Percentiles rank a stretch among this genome's conserved stretches.
phyloP scores from a whole-genome alignment of 2,797 vertebrate species.

The Gephyroberyx darwinii region DNA sequence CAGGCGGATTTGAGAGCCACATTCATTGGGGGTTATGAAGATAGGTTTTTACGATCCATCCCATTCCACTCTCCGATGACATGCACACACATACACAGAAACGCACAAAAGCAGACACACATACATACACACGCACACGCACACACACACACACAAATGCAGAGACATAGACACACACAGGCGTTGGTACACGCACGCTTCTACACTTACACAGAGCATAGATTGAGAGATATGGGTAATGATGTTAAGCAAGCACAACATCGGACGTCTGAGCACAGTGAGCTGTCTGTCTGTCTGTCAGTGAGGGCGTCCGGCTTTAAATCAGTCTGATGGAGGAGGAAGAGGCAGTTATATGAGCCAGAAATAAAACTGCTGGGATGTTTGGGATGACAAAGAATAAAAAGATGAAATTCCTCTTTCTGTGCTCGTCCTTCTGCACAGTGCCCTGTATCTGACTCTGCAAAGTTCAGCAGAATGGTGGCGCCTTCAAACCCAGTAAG shows the following conservation, averaged over 20 bases:
- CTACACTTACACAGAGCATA: background rate
- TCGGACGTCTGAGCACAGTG: slow-evolving; percentile 9
- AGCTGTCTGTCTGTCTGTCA: slow-evolving; percentile 9
- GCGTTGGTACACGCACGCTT: background rate
- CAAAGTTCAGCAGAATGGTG: slow-evolving; percentile 4
- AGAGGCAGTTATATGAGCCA: slow-evolving; percentile 46
- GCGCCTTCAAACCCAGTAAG: background rate
- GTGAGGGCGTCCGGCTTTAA: slow-evolving; percentile 17
- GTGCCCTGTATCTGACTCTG: background rate
- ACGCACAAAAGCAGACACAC: background rate
- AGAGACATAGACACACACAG: background rate
- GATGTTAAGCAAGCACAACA: slow-evolving; percentile 16
- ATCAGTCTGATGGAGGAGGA: slow-evolving; percentile 38
- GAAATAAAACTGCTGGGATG: slow-evolving; percentile 23
- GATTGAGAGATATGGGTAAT: slow-evolving; percentile 11
- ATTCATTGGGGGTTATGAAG: slow-evolving; percentile 36
- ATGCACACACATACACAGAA: background rate
- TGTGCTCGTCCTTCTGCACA: slow-evolving; percentile 5
- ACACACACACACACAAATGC: background rate
- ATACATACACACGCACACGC: background rate
- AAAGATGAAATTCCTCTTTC: slow-evolving; percentile 31
- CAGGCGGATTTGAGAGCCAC: slow-evolving; percentile 25
- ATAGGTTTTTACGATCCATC: slow-evolving; percentile 42
- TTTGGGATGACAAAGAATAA: slow-evolving; percentile 32
- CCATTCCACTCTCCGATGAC: background rate